Percentiles rank a stretch among this genome's conserved stretches.
Conservation (phyloP, 2,113 vertebrate species). For the Cepphus grylle region DNA sequence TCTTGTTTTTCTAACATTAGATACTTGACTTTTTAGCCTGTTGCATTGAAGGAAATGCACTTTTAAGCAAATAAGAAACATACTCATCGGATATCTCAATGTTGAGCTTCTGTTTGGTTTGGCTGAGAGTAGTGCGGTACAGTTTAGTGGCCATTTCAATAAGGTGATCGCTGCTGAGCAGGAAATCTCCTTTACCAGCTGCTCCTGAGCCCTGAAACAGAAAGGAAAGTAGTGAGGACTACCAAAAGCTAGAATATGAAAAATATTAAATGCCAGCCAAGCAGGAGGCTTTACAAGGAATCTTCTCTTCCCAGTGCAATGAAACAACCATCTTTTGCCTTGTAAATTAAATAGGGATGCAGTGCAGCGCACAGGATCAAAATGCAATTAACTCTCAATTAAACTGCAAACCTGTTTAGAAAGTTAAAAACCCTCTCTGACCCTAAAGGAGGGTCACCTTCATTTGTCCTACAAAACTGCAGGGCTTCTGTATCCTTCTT, state of each 20-base stretch:
- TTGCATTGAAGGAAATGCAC: neutral
- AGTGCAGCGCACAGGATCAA: neutral
- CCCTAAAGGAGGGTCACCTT: neutral
- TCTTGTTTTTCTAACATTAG: neutral
- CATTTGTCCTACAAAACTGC: neutral
- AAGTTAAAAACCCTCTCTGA: neutral
- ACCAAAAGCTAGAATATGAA: neutral
- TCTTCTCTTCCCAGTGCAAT: neutral
- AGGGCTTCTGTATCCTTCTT: neutral
- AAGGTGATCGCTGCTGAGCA: constrained; percentile 93
- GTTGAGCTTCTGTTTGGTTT: constrained; percentile 84
- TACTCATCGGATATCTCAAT: constrained; percentile 98
- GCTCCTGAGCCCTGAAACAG: constrained; percentile 84
- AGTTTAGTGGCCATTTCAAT: constrained; percentile 98
- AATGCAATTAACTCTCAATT: neutral
- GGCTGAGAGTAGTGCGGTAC: constrained; percentile 83
- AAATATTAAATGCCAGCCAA: neutral
- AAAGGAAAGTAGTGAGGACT: neutral
- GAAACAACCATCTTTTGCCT: neutral
- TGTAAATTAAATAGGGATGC: neutral
- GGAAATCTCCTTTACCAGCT: constrained; percentile 94
- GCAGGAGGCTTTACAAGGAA: neutral
- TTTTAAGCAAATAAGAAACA: constrained; percentile 44
- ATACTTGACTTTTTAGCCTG: neutral
- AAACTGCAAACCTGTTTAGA: neutral